Base-by-base conservation (phyloP, 2,888 invertebrate species). In the Hoplodrina ambigua region DNA sequence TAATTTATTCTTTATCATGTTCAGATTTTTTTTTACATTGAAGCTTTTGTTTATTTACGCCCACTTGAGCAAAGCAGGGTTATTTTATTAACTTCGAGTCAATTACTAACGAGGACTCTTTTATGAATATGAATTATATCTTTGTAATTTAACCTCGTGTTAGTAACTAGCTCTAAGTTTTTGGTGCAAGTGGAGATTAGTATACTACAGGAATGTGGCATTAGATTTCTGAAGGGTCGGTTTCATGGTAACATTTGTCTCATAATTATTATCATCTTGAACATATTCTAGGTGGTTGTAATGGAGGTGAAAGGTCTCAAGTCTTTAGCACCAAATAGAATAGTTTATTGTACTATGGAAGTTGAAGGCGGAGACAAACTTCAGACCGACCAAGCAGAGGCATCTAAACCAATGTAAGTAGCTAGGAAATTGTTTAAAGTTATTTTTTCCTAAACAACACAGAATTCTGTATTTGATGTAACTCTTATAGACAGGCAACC, bases 321-420 rank as follows among this genome's bases (percentile, higher is more conserved):
- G 96, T 99, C 99, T 66, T 96, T 99, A 89, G 98, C 99, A 79
- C 98, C 99, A 49, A 99, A 99, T 96, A 97, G 99, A 89, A 99
- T 99, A 92, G 99, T 99, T 62, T 99, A 99, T 96, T 99, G 99
- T 94, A 99, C 99, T 30, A 99, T 99, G 99, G 99, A 99, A 96
- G 99, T 99, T 50, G 99, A 99, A 94, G 99, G 99, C 76, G 99
- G 99, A 56, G 99, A 99, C 91, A 99, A 99, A 93, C 96, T 99
- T 75, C 99, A 99, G 96, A 99, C 99, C 3, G 99, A 99, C 95
- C 99, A 99, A 95, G 99, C 99, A 0, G 99, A 99, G 96, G 99
- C 99, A 33, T 99, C 99, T 4, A 99, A 99, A 94, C 99, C 99
- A 63, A 98, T 99, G 99, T 98, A 92, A 97, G 97, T 96, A n/a